Base-by-base conservation (phyloP, 2,113 vertebrate genomes). In the Azemiops feae region DNA sequence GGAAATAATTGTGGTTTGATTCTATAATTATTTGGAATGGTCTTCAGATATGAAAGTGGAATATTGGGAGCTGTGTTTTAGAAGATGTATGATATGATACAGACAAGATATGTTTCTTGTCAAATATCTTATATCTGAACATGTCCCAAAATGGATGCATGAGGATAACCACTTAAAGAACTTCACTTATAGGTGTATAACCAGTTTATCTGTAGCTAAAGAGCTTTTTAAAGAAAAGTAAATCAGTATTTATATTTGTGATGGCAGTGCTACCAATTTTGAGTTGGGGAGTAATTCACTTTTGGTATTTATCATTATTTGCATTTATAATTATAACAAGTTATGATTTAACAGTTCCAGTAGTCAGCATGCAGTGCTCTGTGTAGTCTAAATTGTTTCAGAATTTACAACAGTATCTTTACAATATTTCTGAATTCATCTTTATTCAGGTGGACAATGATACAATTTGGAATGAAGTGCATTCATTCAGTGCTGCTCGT, bases 401-500 rank as follows among this genome's bases (percentile, higher is more conserved):
- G 0, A 91, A 39, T 25, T 23, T 34, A 81, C 4, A 87, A 45
- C 55, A 14, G 6, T 54, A 27, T 6, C 30, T 95, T 89, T 45
- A 0, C 0, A 64, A 55, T 53, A 4, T 4, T 88, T 4, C 45
- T 39, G 1, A 87, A 58, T 95, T 22, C 93, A 69, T 90, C 34
- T 90, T 96, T 91, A 2, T 0, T 14, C 91, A 99, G 99, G 99
- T 99, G 9, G 99, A 99, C 98, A 99, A 98, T 34, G 99, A 99
- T 97, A 99, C 99, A 45, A 99, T 99, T 93, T 99, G 99, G 99
- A 99, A 99, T 0, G 99, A 99, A 94, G 98, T 99, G 30, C 99
- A 99, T 96, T 99, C 99, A 0, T 99, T 99, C 0, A 99, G 99
- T 1, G 99, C 99, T 0, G 99, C 99, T 91, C 99, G 99, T 53